Base-by-base conservation (phyloP, 2,888 invertebrate genomes). In the Clistopyga incitator region DNA sequence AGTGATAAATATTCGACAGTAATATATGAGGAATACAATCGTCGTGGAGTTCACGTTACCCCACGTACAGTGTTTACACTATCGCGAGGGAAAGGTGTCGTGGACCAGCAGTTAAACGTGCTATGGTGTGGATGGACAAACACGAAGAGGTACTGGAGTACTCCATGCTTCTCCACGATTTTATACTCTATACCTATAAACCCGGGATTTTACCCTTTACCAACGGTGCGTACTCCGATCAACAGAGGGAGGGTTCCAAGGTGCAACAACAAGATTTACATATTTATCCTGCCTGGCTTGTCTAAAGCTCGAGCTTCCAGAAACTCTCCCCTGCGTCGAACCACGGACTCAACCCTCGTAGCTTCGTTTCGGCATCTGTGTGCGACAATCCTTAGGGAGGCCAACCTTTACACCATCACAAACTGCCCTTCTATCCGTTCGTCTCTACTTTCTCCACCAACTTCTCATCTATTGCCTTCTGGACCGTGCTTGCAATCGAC, bases 261-360 rank as follows among this genome's bases (percentile, higher is more conserved):
- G 81, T 87, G 88, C 88, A 90, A 89, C 90, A 90, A 92, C 91
- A 90, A 90, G 89, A 91, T 91, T 90, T 89, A 89, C 88, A 89
- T 90, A 90, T 90, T 91, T 91, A 91, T 89, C 88, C 87, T 83
- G 82, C 84, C 83, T 78, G 82, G 74, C 82, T 84, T 84, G 70
- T 15, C 65, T 65, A 56, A 65, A 79, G 78, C 88, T 81, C 81
- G 72, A 65, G 72, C 76, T 76, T 76, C 70, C 70, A 15, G 64
- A 52, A 81, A 84, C 84, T 81, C 85, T 67, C 23, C 61, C 59
- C 34, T 29, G 67, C 23, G 20, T 20, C 80, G 64, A 76, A 67
- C 78, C 61, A 78, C 84, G 83, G 74, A 59, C 54, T 80, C 70
- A 81, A 82, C 82, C 74, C 78, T 82, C 70, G 78, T 70, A n/a